Conservation (phyloP, 2,113 vertebrate species). For the Vicugna pacos region DNA sequence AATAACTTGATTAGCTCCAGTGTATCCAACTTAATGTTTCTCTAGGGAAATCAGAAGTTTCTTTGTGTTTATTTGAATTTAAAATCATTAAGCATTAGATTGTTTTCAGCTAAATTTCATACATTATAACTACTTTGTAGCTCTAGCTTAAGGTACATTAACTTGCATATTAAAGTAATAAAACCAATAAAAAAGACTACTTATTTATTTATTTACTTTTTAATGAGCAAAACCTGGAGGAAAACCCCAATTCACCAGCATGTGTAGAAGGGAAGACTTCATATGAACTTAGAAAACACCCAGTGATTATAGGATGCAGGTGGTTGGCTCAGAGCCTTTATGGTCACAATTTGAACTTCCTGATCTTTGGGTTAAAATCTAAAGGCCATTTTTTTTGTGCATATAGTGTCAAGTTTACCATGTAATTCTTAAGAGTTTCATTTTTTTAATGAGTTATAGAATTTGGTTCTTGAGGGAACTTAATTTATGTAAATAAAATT, state of each 20-base stretch:
- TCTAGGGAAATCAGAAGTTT: slow-evolving; percentile 63
- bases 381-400: not conserved
- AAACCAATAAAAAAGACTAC: not conserved
- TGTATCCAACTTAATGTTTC: slow-evolving; percentile 52
- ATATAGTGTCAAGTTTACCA: not conserved
- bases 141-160: slow-evolving; percentile 48
- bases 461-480: not conserved
- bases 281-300: not conserved
- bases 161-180: slow-evolving; percentile 52
- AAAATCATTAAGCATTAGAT: slow-evolving; percentile 53
- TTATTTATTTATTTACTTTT: not conserved
- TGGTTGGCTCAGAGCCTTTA: not conserved
- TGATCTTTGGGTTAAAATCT: not conserved
- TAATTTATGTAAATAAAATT: slow-evolving; percentile 28
- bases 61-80: slow-evolving; percentile 65
- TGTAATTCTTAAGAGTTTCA: not conserved
- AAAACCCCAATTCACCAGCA: not conserved
- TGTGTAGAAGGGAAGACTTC: not conserved
- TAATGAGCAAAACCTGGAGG: not conserved
- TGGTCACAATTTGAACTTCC: not conserved
- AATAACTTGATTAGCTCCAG: slow-evolving; percentile 34
- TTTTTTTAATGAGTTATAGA: not conserved
- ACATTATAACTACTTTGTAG: slow-evolving; percentile 29
- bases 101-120: slow-evolving; percentile 56
- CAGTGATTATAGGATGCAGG: not conserved